Conservation (phyloP, 2,113 vertebrate species). For the Empidonax traillii region DNA sequence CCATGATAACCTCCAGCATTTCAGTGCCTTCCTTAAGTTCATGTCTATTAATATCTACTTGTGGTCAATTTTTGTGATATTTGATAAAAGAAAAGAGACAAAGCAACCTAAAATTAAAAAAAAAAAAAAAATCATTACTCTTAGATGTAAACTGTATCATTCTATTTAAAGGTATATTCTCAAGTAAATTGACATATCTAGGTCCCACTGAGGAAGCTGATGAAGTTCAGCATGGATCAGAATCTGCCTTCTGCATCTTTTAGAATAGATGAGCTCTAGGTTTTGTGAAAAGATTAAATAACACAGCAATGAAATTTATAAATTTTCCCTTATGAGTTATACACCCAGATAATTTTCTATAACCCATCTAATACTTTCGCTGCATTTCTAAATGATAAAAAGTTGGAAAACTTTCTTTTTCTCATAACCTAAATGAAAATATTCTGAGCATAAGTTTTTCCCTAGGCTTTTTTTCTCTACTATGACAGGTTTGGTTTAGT, state of each 20-base stretch:
- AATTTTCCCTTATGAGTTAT: background rate
- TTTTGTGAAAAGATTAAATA: background rate
- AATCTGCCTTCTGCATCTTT: background rate
- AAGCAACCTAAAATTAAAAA: background rate
- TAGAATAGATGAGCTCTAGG: background rate
- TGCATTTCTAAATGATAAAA: background rate
- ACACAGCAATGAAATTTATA: background rate
- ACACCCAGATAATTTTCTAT: background rate
- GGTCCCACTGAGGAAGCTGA: background rate
- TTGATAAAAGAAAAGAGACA: background rate
- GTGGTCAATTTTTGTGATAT: background rate
- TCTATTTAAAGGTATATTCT: background rate
- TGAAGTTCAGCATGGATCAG: background rate
- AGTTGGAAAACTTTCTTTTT: background rate
- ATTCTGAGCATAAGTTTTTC: background rate
- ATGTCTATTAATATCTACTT: background rate
- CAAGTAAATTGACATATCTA: background rate
- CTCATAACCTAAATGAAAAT: background rate
- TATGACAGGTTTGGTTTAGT: background rate
- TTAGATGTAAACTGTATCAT: background rate
- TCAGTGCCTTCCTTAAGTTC: background rate
- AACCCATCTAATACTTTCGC: background rate
- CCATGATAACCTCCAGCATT: background rate
- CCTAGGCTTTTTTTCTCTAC: background rate
- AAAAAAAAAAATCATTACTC: background rate